phyloP scores from a whole-genome alignment of 2,113 vertebrate species.

The Rutilus rutilus region DNA sequence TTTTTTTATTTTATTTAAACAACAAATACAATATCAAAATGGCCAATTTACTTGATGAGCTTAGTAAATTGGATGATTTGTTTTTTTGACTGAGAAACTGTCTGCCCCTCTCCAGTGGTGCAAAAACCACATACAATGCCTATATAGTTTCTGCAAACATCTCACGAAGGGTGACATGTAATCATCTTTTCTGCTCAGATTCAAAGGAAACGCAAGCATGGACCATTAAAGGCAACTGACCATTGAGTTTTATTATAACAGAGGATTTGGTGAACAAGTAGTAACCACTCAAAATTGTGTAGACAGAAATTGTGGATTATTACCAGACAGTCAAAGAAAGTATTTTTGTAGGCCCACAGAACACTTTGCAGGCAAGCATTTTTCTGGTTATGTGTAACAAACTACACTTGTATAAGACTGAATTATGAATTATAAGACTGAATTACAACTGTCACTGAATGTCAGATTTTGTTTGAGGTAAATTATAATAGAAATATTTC shows the following conservation, averaged over 20 bases:
- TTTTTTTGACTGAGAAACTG: constrained; percentile 5
- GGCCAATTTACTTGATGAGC: constrained; percentile 10
- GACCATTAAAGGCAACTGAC: constrained; percentile 12
- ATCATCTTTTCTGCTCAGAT: not conserved
- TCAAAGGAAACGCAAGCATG: constrained; percentile 31
- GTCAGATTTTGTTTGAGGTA: constrained; percentile 11
- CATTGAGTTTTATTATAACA: not conserved
- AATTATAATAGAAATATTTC: constrained; percentile 6
- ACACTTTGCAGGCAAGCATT: not conserved
- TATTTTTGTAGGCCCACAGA: not conserved
- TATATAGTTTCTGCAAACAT: constrained; percentile 49
- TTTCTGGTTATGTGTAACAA: not conserved
- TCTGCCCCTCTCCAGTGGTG: constrained; percentile 36
- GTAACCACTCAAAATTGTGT: not conserved
- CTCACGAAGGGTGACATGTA: constrained; percentile 25
- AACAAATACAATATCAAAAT: not conserved
- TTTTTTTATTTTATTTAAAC: not conserved
- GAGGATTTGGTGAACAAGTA: not conserved
- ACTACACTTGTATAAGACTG: not conserved
- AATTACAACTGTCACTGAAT: constrained; percentile 4
- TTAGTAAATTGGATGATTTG: not conserved
- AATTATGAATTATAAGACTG: not conserved
- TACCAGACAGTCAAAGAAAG: not conserved
- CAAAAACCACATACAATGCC: constrained; percentile 54
- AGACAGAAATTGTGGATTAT: not conserved